phyloP scores from a whole-genome alignment of 2,797 vertebrate genomes.

The Orestias chungarensis region DNA sequence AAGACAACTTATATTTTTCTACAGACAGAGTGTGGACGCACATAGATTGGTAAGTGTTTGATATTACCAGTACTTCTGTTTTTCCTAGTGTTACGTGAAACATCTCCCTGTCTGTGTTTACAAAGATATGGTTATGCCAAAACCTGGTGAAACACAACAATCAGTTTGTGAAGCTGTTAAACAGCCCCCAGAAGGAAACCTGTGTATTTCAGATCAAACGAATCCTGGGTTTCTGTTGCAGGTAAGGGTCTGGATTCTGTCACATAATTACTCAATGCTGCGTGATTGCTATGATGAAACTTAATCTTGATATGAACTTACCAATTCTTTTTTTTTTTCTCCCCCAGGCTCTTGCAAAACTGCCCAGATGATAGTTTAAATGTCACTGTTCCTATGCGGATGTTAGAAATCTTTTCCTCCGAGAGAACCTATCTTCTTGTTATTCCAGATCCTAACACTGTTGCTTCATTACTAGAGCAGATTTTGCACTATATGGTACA shows the following conservation, averaged over 20 bases:
- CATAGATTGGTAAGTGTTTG: conserved; percentile 88
- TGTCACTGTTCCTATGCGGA: conserved; percentile 95
- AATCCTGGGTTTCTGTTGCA: conserved; percentile 88
- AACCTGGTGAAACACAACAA: conserved; percentile 91
- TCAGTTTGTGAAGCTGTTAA: conserved; percentile 90
- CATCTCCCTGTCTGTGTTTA: conserved; percentile 34
- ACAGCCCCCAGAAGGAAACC: conserved; percentile 87
- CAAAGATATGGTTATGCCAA: conserved; percentile 95
- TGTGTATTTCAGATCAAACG: conserved; percentile 98
- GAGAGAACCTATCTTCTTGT: conserved; percentile 90
- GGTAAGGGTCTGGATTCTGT: conserved; percentile 47
- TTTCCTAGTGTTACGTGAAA: background rate
- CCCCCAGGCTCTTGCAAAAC: conserved; percentile 87
- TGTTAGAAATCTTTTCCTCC: conserved; percentile 95
- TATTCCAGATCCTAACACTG: conserved; percentile 85
- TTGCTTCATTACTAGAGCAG: conserved; percentile 92
- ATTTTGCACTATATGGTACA: conserved; percentile 99
- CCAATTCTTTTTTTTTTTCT: conserved; percentile 6
- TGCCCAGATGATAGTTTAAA: conserved; percentile 90
- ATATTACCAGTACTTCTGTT: background rate
- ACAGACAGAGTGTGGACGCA: conserved; percentile 90
- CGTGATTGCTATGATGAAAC: background rate
- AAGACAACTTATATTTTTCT: conserved; percentile 96
- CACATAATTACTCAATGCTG: conserved; percentile 1
- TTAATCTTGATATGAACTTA: background rate